phyloP scores from a whole-genome alignment of 92 coral and sea anemone species.

The Muricea muricata region DNA sequence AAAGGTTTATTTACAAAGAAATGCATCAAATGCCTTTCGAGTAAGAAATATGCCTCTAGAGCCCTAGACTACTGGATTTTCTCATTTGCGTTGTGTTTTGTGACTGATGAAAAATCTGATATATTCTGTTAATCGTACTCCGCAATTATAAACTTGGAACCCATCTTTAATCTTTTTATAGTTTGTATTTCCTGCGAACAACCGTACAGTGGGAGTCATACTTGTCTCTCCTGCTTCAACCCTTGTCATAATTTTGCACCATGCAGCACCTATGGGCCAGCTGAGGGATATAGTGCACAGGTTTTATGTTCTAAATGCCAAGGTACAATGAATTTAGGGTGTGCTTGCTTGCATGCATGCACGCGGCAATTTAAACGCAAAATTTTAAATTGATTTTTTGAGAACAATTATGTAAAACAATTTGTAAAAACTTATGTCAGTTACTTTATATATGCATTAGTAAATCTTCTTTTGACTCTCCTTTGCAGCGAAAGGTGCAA shows the following conservation, averaged over 20 bases:
- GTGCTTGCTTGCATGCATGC: no score
- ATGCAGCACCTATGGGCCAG: conserved; percentile 7
- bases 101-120: no score
- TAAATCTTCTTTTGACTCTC: not conserved
- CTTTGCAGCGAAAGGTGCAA: not conserved
- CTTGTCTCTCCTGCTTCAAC: not conserved
- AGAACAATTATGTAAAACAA: no score
- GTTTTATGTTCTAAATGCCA: conserved; percentile 29
- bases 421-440: no score
- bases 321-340: not conserved
- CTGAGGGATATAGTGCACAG: conserved; percentile 9
- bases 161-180: not conserved
- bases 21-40: no score
- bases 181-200: conserved; percentile 29
- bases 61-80: no score
- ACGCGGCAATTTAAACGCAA: not conserved
- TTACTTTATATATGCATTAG: no score
- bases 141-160: not conserved
- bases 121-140: no score
- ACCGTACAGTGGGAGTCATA: conserved; percentile 10
- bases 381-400: not conserved
- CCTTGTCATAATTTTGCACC: conserved; percentile 18
- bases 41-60: no score
- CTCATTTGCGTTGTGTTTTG: no score
- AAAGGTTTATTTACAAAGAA: no score